Evolutionary conservation across 2,888 invertebrate genomes (phyloP).

Genomic region (Chaitophorus viminalis): DNA sequence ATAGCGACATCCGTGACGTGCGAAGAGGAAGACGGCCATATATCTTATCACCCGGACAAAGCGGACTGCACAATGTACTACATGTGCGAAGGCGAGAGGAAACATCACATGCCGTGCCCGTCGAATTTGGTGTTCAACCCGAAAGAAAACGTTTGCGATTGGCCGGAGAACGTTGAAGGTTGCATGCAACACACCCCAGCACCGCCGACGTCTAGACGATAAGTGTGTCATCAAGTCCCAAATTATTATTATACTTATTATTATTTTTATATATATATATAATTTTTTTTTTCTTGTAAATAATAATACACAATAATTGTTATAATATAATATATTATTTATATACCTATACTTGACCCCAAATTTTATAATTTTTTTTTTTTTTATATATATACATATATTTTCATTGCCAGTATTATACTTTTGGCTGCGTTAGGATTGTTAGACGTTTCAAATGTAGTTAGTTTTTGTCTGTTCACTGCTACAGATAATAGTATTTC

Average conservation of each 20-base stretch:
- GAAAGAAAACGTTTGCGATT: constrained; percentile 93
- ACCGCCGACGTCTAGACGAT: constrained; percentile 69
- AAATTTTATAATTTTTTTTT: constrained; percentile 23
- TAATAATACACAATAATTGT: constrained; percentile 52
- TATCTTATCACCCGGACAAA: constrained; percentile 90
- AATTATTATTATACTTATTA: constrained; percentile 26
- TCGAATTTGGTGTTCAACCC: constrained; percentile 91
- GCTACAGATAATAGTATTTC: constrained; percentile 34
- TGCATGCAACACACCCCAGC: constrained; percentile 79
- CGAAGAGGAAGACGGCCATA: constrained; percentile 94
- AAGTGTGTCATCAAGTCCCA: constrained; percentile 58
- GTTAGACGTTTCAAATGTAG: constrained; percentile 23
- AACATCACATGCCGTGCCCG: constrained; percentile 96
- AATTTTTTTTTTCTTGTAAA: constrained; percentile 49
- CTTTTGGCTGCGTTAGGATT: not conserved
- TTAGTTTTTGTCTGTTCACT: constrained; percentile 40
- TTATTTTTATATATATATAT: constrained; percentile 9
- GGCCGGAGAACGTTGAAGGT: constrained; percentile 94
- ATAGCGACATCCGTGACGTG: constrained; percentile 87
- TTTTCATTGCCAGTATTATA: constrained; percentile 35
- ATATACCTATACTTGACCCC: constrained; percentile 55
- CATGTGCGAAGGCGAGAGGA: constrained; percentile 95
- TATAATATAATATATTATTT: constrained; percentile 57
- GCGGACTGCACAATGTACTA: constrained; percentile 93
- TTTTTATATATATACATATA: not conserved